Base-by-base conservation (phyloP, 2,113 vertebrate genomes). In the Lamprologus callipterus region DNA sequence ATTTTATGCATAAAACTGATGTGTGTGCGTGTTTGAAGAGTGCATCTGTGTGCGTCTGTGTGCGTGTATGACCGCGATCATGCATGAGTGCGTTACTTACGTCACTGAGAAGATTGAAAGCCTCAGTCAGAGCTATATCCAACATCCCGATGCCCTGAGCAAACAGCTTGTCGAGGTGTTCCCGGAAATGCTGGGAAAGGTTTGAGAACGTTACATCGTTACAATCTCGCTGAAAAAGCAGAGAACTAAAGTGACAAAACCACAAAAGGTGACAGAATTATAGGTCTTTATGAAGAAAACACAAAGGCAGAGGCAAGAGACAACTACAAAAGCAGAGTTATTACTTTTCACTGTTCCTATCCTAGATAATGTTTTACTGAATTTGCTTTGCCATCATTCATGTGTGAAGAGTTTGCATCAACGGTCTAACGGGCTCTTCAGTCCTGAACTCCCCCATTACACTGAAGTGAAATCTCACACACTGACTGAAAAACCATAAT, bases 81-180 rank as follows among this genome's bases (percentile, higher is more conserved):
- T 82, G 49, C 26, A 7, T 40, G 37, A 21, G 80, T 21, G 37
- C 35, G 57, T 45, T 11, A 96, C 98, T 98, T 97, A 99, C 99
- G 23, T 99, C 97, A 80, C 90, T 96, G 83, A 99, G 98, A 90
- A 99, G 97, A 89, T 95, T 97, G 96, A 99, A 99, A 81, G 98
- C 99, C 93, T 99, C 98, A 5, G 97, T 98, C 90, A 99, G 96
- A 92, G 98, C 98, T 17, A 97, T 89, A 85, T 99, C 98, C 95
- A 99, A 95, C 98, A 99, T 99, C 78, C 98, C 99, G 5, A 99
- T 99, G 87, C 98, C 98, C 95, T 98, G 97, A 82, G 98, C 98
- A 91, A 97, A 97, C 87, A 99, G 97, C 93, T 98, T 99, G 90
- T 99, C 97, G 23, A 99, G 97, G 85, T 98, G 98, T 88, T 98